A percentile compares a stretch with the other conserved stretches of the same genome.
These are phyloP conservation scores for Trachymyrmex septentrionalis DNA, from an alignment of 1,140 invertebrate genomes.

Conservation along the genomic window DNA sequence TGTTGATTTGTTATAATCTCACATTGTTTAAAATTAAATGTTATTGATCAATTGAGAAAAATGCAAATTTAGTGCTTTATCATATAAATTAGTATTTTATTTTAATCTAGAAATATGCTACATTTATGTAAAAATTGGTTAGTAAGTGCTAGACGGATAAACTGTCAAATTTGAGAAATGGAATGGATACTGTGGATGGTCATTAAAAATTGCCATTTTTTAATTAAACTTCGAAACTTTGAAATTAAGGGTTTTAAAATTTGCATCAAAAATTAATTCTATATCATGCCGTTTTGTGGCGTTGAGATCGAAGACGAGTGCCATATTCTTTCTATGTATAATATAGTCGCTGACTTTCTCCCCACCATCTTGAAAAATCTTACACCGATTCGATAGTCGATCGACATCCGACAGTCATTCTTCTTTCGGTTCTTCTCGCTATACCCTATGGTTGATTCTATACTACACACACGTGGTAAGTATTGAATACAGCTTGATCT, in stretches of 20 bases:
- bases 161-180: conserved; percentile 76
- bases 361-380: conserved; percentile 56
- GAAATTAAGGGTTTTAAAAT: conserved; percentile 9
- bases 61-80: background rate
- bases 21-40: conserved; percentile 35
- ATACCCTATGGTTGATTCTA: background rate
- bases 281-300: background rate
- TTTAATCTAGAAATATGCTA: conserved; percentile 88
- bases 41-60: background rate
- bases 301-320: background rate
- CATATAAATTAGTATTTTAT: background rate
- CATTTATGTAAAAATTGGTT: conserved; percentile 91
- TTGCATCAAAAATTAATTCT: background rate
- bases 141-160: conserved; percentile 90
- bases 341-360: background rate
- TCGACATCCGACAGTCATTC: no score
- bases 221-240: no score
- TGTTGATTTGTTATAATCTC: conserved; percentile 84
- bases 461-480: conserved; percentile 66
- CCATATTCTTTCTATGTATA: background rate
- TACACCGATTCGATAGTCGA: no score
- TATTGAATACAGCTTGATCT: background rate
- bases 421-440: background rate
- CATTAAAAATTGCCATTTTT: no score
- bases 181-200: conserved; percentile 31